Percentiles rank a stretch among this genome's conserved stretches.
phyloP scores from a whole-genome alignment of 2,888 invertebrate genomes.

The Scaptomyza reducta region DNA sequence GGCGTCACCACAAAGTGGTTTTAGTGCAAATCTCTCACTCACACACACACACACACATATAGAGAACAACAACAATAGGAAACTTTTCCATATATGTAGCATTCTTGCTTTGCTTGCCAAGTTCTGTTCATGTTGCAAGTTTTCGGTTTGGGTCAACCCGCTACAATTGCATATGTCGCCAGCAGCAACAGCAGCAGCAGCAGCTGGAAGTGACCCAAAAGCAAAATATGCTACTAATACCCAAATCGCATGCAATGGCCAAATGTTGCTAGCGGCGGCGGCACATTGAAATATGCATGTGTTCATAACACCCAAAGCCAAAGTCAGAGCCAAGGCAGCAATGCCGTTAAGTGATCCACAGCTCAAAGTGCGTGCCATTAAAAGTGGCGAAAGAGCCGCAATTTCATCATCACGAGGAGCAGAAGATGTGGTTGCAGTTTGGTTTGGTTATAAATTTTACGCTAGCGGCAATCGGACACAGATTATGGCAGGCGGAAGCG shows the following conservation, averaged over 20 bases:
- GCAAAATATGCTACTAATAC: constrained; percentile 77
- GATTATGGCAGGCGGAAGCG: constrained; percentile 62
- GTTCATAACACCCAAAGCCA: constrained; percentile 37
- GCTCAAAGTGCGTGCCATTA: constrained; percentile 48
- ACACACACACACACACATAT: constrained; percentile 1
- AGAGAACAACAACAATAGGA: constrained; percentile 14
- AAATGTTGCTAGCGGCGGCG: constrained; percentile 43
- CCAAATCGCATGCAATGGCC: constrained; percentile 40
- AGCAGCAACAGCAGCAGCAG: constrained; percentile 56
- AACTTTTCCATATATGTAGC: constrained; percentile 60
- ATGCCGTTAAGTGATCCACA: constrained; percentile 3
- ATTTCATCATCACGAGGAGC: constrained; percentile 31
- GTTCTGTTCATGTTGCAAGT: constrained; percentile 49
- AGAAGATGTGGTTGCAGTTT: constrained; percentile 5
- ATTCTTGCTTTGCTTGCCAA: constrained; percentile 57
- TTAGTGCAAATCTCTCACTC: constrained; percentile 68
- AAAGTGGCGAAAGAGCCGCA: constrained; percentile 41
- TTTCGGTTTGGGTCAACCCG: constrained; percentile 42
- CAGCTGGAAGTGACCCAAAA: constrained; percentile 72
- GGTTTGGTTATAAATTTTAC: constrained; percentile 45
- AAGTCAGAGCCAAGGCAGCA: constrained; percentile 17
- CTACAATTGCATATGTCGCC: constrained; percentile 68
- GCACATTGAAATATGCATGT: constrained; percentile 73
- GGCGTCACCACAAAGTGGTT: constrained; percentile 81
- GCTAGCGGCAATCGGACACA: constrained; percentile 43